Base-by-base conservation (phyloP, 2,113 vertebrate genomes). In the Seriola quinqueradiata region DNA sequence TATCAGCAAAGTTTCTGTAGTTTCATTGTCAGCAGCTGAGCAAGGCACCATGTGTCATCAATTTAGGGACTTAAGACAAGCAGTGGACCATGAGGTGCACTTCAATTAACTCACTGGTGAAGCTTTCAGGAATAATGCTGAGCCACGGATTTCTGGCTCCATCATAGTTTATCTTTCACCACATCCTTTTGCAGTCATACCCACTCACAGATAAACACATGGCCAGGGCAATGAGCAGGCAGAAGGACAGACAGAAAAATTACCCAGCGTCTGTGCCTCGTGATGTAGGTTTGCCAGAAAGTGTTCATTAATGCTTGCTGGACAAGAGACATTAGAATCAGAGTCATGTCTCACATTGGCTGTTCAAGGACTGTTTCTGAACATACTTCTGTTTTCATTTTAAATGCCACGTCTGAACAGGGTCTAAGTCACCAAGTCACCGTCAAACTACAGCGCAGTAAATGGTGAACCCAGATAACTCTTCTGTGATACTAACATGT, bases 81-180 rank as follows among this genome's bases (percentile, higher is more conserved):
- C 59, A 21, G 64, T 48, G 72, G 65, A 64, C 81, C 23, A 17
- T n/a, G 54, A 78, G 42, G 25, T 77, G 61, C 79, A 81, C 75
- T 72, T 64, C 52, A 76, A n/a, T 82, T 85, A 81, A 70, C 55
- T 75, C 25, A 10, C 23, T 12, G 52, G 34, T 23, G 66, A 74
- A 58, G 70, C 76, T 75, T n/a, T 50, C 76, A 81, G 42, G n/a
- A 84, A 57, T 54, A 79, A 60, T 55, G 84, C 88, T 81, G 83
- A 87, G 84, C 40, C 36, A 61, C 14, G 16, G 38, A 13, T 59
- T 60, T 79, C 57, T 58, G 42, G n/a, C 84, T 67, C 48, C 46
- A 34, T 52, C 67, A 67, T 73, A 42, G 67, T 50, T 66, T 9
- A 21, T 16, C 59, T 79, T 66, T 34, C 72, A 50, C 19, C 8